These are phyloP conservation scores for Stichodactyla mertensii DNA, from an alignment of 64 coral and sea anemone species.

Conservation along the genomic window DNA sequence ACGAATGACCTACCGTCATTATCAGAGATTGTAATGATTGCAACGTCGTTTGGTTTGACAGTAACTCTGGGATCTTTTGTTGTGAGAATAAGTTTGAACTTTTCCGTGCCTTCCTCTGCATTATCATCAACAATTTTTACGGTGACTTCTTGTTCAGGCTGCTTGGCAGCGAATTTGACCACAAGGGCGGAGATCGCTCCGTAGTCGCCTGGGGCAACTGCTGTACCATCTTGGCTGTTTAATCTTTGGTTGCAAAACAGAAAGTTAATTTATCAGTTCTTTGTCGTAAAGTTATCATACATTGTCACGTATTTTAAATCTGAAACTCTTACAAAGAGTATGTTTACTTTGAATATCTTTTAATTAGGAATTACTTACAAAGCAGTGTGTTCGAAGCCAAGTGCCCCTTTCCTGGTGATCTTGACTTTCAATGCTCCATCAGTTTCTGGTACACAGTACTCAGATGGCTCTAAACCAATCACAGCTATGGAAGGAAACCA, in stretches of 20 bases:
- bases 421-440: not conserved
- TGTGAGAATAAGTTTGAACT: slow-evolving; percentile 7
- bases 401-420: not conserved
- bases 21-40: not conserved
- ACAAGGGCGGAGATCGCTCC: not conserved
- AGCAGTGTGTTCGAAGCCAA: not conserved
- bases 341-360: not conserved
- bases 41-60: not conserved
- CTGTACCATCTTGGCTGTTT: not conserved
- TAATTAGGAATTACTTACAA: not conserved
- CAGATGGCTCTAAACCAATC: not conserved
- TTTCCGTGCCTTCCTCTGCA: not conserved
- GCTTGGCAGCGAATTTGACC: not conserved
- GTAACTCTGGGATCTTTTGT: not conserved
- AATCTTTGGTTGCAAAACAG: not conserved
- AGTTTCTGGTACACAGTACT: not conserved
- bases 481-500: not conserved
- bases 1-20: slow-evolving; percentile 1
- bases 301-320: no score
- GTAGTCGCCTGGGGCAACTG: not conserved
- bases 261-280: not conserved
- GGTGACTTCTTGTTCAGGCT: not conserved
- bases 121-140: slow-evolving; percentile 6
- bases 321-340: not conserved
- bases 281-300: no score